Conservation (phyloP, 2,888 invertebrate species). For the Ophion ellenae region DNA sequence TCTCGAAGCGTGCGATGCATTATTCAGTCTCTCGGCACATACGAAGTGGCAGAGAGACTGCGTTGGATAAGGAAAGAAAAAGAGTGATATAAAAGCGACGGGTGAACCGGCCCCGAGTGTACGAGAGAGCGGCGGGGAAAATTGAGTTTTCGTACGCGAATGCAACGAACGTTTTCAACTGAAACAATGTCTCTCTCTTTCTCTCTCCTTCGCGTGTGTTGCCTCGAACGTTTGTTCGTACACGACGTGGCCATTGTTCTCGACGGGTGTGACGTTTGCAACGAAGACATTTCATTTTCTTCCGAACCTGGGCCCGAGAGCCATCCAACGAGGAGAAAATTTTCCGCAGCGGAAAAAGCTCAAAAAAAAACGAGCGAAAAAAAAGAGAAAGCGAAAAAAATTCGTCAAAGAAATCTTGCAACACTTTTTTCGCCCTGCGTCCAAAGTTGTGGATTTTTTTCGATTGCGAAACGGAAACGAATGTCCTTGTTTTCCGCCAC, state of each 20-base stretch:
- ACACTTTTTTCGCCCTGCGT: background rate
- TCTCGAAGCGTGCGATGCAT: constrained; percentile 19
- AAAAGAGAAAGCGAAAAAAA: constrained; percentile 14
- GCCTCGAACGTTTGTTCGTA: constrained; percentile 23
- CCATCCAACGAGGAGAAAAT: constrained; percentile 12
- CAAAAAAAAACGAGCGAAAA: background rate
- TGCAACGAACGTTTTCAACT: constrained; percentile 51
- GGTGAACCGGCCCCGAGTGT: constrained; percentile 9
- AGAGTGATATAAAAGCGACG: constrained; percentile 20
- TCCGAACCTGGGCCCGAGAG: background rate
- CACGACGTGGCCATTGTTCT: constrained; percentile 30
- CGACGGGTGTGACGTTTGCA: constrained; percentile 13
- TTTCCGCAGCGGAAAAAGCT: background rate
- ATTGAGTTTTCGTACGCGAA: constrained; percentile 56
- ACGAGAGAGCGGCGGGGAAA: constrained; percentile 39
- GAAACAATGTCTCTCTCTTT: constrained; percentile 46
- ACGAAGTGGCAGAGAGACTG: background rate
- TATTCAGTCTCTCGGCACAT: constrained; percentile 32
- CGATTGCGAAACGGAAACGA: background rate
- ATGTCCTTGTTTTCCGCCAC: background rate
- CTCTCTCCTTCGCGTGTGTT: background rate
- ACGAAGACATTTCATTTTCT: constrained; percentile 18
- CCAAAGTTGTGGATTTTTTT: background rate
- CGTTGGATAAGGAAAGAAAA: constrained; percentile 33
- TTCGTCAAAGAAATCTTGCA: background rate